Conservation (phyloP, 2,113 vertebrate species). For the Lycaon pictus region DNA sequence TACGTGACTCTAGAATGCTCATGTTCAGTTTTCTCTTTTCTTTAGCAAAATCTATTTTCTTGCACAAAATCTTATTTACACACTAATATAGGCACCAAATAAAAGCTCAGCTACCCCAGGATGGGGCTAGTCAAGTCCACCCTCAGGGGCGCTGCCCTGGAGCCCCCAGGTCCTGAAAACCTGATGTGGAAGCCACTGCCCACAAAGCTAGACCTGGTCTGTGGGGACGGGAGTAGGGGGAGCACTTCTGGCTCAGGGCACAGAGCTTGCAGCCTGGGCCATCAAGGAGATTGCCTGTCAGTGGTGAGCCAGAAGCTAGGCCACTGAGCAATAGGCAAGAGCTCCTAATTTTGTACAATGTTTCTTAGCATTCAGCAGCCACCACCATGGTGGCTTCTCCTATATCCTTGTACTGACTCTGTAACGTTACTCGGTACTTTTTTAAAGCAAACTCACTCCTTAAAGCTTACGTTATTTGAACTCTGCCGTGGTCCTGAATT, state of each 20-base stretch:
- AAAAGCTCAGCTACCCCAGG: not conserved
- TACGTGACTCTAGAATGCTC: not conserved
- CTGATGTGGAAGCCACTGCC: not conserved
- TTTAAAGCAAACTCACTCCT: not conserved
- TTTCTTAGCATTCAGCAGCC: not conserved
- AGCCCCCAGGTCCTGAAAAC: not conserved
- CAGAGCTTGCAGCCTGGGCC: not conserved
- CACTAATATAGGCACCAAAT: not conserved
- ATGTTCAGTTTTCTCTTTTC: not conserved
- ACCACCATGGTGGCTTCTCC: not conserved
- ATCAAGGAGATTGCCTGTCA: not conserved
- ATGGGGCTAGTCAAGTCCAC: accelerated
- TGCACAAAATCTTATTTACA: not conserved
- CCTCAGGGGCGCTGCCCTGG: not conserved
- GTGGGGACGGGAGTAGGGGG: not conserved
- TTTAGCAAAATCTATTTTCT: not conserved
- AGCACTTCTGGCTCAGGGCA: not conserved
- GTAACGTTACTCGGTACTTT: not conserved
- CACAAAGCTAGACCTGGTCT: not conserved
- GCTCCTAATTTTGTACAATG: not conserved
- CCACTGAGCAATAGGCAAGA: not conserved
- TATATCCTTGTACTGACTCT: not conserved
- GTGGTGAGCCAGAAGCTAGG: not conserved
- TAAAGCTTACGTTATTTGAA: not conserved
- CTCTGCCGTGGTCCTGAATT: too few relatives aligned